Conservation (phyloP, 2,797 vertebrate genomes). For the Esox lucius region DNA sequence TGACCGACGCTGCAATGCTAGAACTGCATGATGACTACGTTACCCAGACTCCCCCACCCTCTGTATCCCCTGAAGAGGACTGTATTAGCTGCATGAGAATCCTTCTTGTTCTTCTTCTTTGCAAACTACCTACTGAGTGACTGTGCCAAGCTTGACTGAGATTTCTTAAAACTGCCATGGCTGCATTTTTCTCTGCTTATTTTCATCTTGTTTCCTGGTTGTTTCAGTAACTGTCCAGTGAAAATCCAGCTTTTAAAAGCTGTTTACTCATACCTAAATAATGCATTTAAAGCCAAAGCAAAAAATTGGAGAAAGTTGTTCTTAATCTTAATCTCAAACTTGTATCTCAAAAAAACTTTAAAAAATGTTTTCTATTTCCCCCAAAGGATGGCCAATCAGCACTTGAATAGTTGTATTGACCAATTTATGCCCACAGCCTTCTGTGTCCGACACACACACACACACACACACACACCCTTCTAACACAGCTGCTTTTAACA, state of each 20-base stretch:
- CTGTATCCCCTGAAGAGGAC: slow-evolving; percentile 79
- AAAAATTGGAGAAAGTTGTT: too few species aligned
- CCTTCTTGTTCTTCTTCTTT: slow-evolving; percentile 83
- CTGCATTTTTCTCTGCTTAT: slow-evolving; percentile 89
- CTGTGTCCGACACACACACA: too few species aligned
- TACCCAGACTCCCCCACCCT: slow-evolving; percentile 72
- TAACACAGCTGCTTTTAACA: too few species aligned
- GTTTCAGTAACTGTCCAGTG: not conserved
- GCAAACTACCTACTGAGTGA: slow-evolving; percentile 97
- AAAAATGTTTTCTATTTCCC: too few species aligned
- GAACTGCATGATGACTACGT: slow-evolving; percentile 95
- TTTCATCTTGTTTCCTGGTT: slow-evolving; percentile 72
- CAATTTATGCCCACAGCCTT: too few species aligned
- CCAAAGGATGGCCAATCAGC: too few species aligned
- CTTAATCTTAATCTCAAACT: too few species aligned
- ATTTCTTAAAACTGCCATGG: slow-evolving; percentile 89
- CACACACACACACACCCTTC: too few species aligned
- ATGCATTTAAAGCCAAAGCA: too few species aligned
- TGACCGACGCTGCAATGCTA: slow-evolving; percentile 82
- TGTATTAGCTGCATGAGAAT: slow-evolving; percentile 93
- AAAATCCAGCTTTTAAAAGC: not conserved
- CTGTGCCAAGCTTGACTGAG: slow-evolving; percentile 94
- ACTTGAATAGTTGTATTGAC: too few species aligned
- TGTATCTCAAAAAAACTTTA: too few species aligned
- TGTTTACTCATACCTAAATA: too few species aligned